Evolutionary conservation across 2,113 vertebrate species (phyloP), one percentile per base, ranked within the genome.

Genomic region (Panthera uncia): DNA sequence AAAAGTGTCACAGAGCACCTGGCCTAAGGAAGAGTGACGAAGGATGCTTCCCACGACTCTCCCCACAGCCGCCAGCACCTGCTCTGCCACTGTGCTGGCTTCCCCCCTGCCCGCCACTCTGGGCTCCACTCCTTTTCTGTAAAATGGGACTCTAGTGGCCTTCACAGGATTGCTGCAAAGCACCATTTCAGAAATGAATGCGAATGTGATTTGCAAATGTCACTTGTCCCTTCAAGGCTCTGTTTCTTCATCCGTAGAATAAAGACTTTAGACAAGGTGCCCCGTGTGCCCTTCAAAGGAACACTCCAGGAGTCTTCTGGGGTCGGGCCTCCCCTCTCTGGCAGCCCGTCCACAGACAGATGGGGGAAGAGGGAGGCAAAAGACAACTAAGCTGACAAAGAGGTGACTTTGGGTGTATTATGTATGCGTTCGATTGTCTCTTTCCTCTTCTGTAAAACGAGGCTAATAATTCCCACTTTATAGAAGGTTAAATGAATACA

Each of bases 21-120:
- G 41, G 61, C 25, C 5, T 25, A 27, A 8, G 65, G 66, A 45
- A 1, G 36, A 31, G 5, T 0, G 81, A 31, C 2, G 9, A 36
- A 14, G 7, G n/a, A n/a, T 11, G 25, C 29, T 16, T 8, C 7
- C 10, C 10, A 0, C 0, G 21, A 29, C 9, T 71, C 38, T 52
- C n/a, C 41, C 63, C 33, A 16, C 7, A 7, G 5, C 63, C 0
- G 7, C 65, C 12, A n/a, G 2, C 5, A 10, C 65, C 73, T 12
- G 12, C 66, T 55, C 41, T 63, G 41, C 23, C 25, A 7, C 12
- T 3, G 61, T 0, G 7, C 36, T 27, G 1, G 31, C 4, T 10
- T 29, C 45, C 13, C 38, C 19, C 23, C 45, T 45, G 45, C 45
- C 45, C 45, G 45, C 45, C 45, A 45, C 45, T 48, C 23, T 45